Percentiles rank a stretch among this genome's conserved stretches.
phyloP scores from a whole-genome alignment of 2,888 invertebrate genomes.

The Drosophila koepferae region DNA sequence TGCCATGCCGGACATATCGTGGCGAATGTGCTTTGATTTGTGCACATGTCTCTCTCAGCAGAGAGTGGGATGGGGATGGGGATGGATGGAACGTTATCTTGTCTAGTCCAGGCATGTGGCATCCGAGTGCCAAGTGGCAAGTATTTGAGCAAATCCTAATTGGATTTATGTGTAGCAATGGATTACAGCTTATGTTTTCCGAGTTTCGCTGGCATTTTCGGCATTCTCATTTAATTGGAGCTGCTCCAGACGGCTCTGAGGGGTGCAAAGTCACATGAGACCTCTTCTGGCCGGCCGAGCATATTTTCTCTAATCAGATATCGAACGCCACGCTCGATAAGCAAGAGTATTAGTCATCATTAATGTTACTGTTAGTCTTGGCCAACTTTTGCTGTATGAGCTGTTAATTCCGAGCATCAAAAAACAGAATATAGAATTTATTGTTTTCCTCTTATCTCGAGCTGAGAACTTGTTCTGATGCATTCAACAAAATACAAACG shows the following conservation, averaged over 20 bases:
- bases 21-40: conserved; percentile 62
- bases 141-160: conserved; percentile 75
- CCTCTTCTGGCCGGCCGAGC: conserved; percentile 1
- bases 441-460: conserved; percentile 22
- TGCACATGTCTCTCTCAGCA: conserved; percentile 38
- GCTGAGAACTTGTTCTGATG: conserved; percentile 33
- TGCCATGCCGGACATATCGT: conserved; percentile 37
- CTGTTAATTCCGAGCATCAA: not conserved
- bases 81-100: conserved; percentile 47
- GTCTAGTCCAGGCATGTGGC: conserved; percentile 50
- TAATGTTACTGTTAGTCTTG: not conserved
- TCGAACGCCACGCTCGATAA: not conserved
- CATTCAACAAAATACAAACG: conserved; percentile 30
- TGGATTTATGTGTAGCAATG: conserved; percentile 80
- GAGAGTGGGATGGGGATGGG: not conserved
- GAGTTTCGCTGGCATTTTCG: conserved; percentile 45
- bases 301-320: conserved; percentile 15
- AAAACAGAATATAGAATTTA: conserved; percentile 25
- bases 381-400: not conserved
- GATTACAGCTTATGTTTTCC: conserved; percentile 76
- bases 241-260: not conserved
- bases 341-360: conserved; percentile 1
- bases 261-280: conserved; percentile 21
- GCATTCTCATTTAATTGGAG: conserved; percentile 68
- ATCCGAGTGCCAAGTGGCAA: conserved; percentile 67